Conservation (phyloP, 2,113 vertebrate species). For the Plecotus auritus region DNA sequence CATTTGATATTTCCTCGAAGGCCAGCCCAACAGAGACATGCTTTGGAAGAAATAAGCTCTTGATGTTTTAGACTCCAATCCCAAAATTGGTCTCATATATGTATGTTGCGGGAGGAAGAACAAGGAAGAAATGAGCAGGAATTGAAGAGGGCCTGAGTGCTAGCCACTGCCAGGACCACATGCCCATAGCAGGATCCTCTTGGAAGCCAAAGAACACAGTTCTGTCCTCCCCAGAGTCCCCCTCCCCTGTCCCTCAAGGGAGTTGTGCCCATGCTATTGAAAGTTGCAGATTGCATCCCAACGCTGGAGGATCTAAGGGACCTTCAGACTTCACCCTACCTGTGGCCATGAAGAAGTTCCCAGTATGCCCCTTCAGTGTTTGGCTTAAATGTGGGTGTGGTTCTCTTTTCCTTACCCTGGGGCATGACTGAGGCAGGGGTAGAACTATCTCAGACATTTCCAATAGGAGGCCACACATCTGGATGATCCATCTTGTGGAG, state of each 20-base stretch:
- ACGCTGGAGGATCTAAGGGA: background rate
- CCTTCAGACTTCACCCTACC: background rate
- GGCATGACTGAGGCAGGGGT: background rate
- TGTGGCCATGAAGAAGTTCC: background rate
- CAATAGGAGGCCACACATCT: background rate
- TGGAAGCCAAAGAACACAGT: background rate
- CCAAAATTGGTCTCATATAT: constrained; percentile 35
- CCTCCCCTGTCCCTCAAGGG: background rate
- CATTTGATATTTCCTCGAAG: constrained; percentile 51
- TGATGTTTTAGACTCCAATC: background rate
- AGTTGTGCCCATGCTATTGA: background rate
- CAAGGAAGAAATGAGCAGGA: background rate
- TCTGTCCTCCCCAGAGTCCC: background rate
- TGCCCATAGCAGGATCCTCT: background rate
- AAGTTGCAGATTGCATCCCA: background rate
- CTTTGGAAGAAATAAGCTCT: constrained; percentile 56
- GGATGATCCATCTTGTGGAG: background rate
- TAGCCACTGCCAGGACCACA: background rate
- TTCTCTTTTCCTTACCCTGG: background rate
- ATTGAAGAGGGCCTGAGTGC: background rate
- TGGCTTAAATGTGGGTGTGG: background rate
- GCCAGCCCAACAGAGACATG: constrained; percentile 39
- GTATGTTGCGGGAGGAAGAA: background rate
- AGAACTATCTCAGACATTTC: background rate
- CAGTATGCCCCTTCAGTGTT: background rate